Evolutionary conservation across 2,888 invertebrate species (phyloP).

Genomic region (Microchrysa polita): DNA sequence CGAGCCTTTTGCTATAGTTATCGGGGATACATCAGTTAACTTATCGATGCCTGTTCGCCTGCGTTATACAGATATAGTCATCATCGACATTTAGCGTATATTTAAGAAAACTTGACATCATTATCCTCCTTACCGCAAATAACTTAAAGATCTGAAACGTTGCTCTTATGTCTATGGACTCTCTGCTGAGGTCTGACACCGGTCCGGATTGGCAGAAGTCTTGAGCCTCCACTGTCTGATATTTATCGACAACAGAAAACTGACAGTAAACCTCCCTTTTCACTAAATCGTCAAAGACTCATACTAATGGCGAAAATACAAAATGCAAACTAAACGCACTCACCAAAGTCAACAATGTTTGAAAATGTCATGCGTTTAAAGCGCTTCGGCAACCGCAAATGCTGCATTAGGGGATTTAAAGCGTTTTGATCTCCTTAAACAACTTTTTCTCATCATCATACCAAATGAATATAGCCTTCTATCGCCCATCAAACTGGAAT

Average conservation of each 20-base stretch:
- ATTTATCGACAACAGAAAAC: slow-evolving; percentile 28
- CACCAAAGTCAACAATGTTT: not conserved
- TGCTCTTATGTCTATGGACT: slow-evolving; percentile 41
- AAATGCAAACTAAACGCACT: slow-evolving; percentile 37
- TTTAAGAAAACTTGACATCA: slow-evolving; percentile 50
- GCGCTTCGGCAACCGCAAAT: too few relatives aligned
- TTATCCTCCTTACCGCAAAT: slow-evolving; percentile 49
- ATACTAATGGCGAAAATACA: slow-evolving; percentile 34
- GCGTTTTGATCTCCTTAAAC: not conserved
- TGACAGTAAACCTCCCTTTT: slow-evolving; percentile 43
- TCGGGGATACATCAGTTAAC: slow-evolving; percentile 22
- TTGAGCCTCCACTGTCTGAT: slow-evolving; percentile 25
- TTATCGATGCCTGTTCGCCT: slow-evolving; percentile 26
- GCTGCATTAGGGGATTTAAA: not conserved
- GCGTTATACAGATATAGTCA: slow-evolving; percentile 28
- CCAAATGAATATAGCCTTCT: slow-evolving; percentile 8
- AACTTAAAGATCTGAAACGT: slow-evolving; percentile 44
- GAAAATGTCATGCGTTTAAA: slow-evolving; percentile 18
- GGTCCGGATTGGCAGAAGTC: slow-evolving; percentile 39
- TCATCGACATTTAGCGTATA: slow-evolving; percentile 42
- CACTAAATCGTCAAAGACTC: slow-evolving; percentile 32
- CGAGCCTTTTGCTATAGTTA: not conserved
- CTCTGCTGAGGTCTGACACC: slow-evolving; percentile 43
- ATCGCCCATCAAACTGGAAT: slow-evolving; percentile 21
- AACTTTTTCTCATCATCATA: slow-evolving; percentile 8